Evolutionary conservation across 2,113 vertebrate species (phyloP).

Genomic region (Xenotilapia leptura): DNA sequence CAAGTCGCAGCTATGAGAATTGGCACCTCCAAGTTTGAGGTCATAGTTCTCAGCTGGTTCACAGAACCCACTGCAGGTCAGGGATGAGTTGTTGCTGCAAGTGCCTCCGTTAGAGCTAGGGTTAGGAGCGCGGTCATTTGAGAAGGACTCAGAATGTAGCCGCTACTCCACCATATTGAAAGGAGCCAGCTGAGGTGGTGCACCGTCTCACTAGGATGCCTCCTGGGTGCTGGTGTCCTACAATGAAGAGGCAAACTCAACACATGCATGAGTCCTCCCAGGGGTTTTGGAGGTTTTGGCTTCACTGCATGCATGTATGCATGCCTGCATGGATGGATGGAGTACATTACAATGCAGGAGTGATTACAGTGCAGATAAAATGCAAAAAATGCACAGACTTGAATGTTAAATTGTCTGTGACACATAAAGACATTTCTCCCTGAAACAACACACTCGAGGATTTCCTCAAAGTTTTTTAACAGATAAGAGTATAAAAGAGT

Average conservation of each 20-base stretch:
- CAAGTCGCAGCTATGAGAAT: background rate
- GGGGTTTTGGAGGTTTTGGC: background rate
- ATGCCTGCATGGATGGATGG: accelerated
- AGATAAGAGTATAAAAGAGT: background rate
- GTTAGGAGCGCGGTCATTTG: background rate
- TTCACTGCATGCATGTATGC: accelerated
- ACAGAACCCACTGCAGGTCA: background rate
- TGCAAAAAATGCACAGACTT: background rate
- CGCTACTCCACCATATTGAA: background rate
- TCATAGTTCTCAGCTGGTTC: background rate
- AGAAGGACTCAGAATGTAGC: background rate
- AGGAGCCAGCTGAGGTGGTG: accelerated
- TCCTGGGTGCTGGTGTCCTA: accelerated
- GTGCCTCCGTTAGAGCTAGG: background rate
- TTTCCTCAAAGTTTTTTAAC: background rate
- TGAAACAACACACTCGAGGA: background rate
- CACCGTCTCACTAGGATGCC: background rate
- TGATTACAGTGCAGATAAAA: background rate
- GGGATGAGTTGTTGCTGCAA: background rate
- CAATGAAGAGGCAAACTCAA: background rate
- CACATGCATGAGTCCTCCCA: accelerated
- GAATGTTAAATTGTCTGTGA: background rate
- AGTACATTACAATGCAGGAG: background rate
- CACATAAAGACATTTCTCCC: background rate
- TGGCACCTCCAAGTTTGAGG: background rate